A percentile compares a stretch with the other conserved stretches of the same genome.
phyloP scores from a whole-genome alignment of 2,888 invertebrate species.

The Pharmacophagus antenor region DNA sequence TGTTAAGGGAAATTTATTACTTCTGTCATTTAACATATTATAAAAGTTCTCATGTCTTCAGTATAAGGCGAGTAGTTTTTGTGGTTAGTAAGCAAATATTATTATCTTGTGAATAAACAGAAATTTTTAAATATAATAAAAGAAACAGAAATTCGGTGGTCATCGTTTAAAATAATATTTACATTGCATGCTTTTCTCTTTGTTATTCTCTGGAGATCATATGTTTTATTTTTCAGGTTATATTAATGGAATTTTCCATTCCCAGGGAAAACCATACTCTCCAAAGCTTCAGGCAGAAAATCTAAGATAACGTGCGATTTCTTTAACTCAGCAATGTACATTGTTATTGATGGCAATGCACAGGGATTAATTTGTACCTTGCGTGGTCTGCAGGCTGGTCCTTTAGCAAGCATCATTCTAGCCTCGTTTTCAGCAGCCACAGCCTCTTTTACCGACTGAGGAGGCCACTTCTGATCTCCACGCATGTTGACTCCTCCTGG shows the following conservation, averaged over 20 bases:
- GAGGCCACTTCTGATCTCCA: conserved; percentile 94
- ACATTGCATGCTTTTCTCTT: neutral
- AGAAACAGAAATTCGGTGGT: neutral
- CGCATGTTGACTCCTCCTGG: conserved; percentile 90
- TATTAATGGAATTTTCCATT: too few species aligned
- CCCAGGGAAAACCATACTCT: neutral
- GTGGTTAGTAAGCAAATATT: neutral
- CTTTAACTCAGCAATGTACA: conserved; percentile 10
- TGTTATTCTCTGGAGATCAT: neutral
- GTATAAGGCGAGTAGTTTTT: neutral
- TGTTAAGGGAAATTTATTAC: neutral
- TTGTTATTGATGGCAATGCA: neutral
- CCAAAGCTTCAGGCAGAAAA: neutral
- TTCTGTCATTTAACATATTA: neutral
- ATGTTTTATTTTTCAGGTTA: too few species aligned
- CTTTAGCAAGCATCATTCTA: conserved; percentile 85
- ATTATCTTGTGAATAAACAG: neutral
- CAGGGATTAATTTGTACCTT: conserved; percentile 56
- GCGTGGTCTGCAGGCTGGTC: conserved; percentile 88
- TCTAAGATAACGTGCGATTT: neutral
- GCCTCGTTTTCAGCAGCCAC: conserved; percentile 87
- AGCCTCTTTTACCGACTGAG: conserved; percentile 87
- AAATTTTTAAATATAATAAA: neutral
- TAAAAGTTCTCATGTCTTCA: neutral
- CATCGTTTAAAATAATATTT: neutral